These are phyloP conservation scores for Scomber scombrus DNA, from an alignment of 2,113 vertebrate genomes.

Conservation along the genomic window DNA sequence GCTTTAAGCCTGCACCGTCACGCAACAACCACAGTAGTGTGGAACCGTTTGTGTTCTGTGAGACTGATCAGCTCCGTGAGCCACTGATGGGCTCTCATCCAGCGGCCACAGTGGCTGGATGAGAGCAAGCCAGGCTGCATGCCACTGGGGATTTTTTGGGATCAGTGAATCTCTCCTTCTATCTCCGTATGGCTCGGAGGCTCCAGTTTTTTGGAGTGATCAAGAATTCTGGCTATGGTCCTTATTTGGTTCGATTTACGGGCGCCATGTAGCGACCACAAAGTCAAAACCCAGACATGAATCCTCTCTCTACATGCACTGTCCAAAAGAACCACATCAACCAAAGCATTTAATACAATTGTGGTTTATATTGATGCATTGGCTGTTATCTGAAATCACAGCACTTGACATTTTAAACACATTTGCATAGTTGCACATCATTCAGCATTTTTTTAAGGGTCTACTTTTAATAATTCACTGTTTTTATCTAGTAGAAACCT, in stretches of 20 bases:
- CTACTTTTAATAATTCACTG: neutral
- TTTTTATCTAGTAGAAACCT: constrained; percentile 8
- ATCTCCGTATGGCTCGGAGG: constrained; percentile 61
- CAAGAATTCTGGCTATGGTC: constrained; percentile 46
- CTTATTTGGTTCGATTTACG: constrained; percentile 78
- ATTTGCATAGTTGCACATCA: constrained; percentile 24
- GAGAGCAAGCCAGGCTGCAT: constrained; percentile 52
- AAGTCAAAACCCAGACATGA: constrained; percentile 66
- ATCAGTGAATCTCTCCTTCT: constrained; percentile 68
- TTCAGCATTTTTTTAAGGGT: constrained; percentile 25
- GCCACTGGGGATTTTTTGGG: constrained; percentile 71
- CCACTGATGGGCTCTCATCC: constrained; percentile 68
- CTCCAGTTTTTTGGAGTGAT: constrained; percentile 46
- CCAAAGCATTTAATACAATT: constrained; percentile 48
- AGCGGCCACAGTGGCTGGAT: constrained; percentile 70
- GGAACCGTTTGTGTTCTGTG: constrained; percentile 51
- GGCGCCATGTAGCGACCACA: constrained; percentile 67
- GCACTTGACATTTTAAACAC: constrained; percentile 14
- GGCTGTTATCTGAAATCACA: constrained; percentile 51
- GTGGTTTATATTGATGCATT: constrained; percentile 36
- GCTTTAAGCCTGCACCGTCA: constrained; percentile 71
- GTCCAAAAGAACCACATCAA: constrained; percentile 60
- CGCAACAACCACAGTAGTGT: constrained; percentile 45
- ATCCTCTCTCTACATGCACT: constrained; percentile 13
- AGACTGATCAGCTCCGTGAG: constrained; percentile 59